phyloP scores from a whole-genome alignment of 2,888 invertebrate species.

The Epinotia nisella region DNA sequence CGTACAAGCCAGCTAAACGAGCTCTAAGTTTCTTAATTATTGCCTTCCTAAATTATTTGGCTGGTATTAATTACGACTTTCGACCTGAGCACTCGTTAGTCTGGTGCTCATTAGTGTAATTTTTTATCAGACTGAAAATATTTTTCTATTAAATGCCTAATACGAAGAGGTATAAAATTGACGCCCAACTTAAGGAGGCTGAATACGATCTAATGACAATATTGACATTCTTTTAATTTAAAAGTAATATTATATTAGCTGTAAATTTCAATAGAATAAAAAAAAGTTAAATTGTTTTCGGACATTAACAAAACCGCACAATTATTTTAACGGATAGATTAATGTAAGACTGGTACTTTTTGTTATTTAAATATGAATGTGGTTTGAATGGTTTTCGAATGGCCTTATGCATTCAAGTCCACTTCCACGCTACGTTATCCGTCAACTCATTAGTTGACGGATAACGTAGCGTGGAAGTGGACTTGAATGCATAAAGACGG shows the following conservation, averaged over 20 bases:
- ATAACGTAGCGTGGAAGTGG: no score
- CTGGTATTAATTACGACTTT: conserved; percentile 37
- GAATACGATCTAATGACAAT: background rate
- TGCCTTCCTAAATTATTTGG: conserved; percentile 41
- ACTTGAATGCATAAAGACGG: no score
- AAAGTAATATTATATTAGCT: background rate
- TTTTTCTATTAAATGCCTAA: background rate
- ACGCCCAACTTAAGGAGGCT: background rate
- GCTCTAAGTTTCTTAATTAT: conserved; percentile 42
- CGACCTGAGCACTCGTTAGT: conserved; percentile 36
- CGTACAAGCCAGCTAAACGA: conserved; percentile 31
- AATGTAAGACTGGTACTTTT: no score
- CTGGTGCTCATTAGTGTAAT: conserved; percentile 32
- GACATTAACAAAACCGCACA: no score
- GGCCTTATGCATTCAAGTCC: no score
- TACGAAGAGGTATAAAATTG: background rate
- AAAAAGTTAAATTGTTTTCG: no score
- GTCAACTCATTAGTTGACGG: no score
- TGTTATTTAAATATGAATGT: no score
- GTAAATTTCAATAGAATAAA: background rate
- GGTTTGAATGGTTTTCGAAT: no score
- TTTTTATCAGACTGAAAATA: conserved; percentile 18
- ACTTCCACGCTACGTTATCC: no score
- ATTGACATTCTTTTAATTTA: background rate
- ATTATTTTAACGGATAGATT: no score